These are phyloP conservation scores for Spisula solida DNA, from an alignment of 2,888 invertebrate species.

Conservation along the genomic window DNA sequence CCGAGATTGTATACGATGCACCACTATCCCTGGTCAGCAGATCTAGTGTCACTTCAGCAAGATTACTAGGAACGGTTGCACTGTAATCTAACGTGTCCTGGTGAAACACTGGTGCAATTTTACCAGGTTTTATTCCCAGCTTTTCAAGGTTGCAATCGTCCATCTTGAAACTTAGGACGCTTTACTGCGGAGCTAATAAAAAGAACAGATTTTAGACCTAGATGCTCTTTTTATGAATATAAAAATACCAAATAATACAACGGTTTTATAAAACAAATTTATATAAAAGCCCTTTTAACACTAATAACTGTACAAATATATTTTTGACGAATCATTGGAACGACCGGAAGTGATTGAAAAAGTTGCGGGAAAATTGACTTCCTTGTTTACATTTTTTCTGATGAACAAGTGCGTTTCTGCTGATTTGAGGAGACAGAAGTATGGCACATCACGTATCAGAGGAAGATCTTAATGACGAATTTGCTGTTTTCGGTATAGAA, in stretches of 20 bases:
- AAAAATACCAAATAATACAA: background rate
- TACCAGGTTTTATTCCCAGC: constrained; percentile 85
- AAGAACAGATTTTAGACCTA: background rate
- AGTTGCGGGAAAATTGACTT: constrained; percentile 66
- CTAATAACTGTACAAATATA: background rate
- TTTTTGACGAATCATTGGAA: constrained; percentile 3
- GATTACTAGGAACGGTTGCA: constrained; percentile 83
- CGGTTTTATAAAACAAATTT: background rate
- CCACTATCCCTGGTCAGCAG: constrained; percentile 85
- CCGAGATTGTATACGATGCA: constrained; percentile 85
- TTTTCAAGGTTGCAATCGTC: constrained; percentile 87
- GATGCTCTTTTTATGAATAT: background rate
- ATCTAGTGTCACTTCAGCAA: constrained; percentile 83
- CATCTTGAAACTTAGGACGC: constrained; percentile 87
- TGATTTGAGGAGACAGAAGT: constrained; percentile 18
- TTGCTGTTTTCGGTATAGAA: constrained; percentile 81
- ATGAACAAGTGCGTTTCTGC: constrained; percentile 27
- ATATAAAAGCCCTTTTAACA: background rate
- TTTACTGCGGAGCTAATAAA: constrained; percentile 67
- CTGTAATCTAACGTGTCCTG: constrained; percentile 83
- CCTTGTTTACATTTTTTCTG: constrained; percentile 59
- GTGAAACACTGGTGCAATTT: constrained; percentile 84
- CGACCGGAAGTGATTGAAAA: constrained; percentile 15
- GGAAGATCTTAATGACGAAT: constrained; percentile 81
- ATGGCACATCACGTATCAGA: constrained; percentile 76